Conservation (phyloP, 2,113 vertebrate species). For the Corythoichthys haematopterus region DNA sequence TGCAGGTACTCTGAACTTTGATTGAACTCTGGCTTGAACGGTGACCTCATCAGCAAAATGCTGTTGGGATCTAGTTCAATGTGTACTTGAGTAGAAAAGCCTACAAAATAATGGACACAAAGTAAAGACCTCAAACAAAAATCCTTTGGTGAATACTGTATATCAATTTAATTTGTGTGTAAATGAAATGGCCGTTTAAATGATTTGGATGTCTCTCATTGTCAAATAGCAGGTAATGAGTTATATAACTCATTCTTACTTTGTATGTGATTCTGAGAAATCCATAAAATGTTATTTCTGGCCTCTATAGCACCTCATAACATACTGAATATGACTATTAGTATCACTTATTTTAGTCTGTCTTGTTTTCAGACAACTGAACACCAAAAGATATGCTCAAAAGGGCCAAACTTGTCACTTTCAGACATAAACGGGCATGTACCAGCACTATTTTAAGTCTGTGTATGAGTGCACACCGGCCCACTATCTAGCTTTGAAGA, state of each 20-base stretch:
- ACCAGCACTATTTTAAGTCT: constrained; percentile 53
- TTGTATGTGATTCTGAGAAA: no score
- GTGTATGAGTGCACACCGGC: constrained; percentile 25
- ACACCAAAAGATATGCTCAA: constrained; percentile 40
- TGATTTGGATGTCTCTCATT: no score
- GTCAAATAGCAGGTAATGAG: no score
- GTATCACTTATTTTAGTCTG: constrained; percentile 12
- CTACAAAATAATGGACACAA: no score
- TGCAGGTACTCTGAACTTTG: constrained; percentile 50
- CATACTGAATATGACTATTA: not conserved
- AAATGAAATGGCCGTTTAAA: no score
- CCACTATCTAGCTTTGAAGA: constrained; percentile 59
- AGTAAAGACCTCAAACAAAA: no score
- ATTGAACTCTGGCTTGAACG: constrained; percentile 31
- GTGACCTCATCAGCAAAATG: constrained; percentile 4
- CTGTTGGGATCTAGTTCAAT: not conserved
- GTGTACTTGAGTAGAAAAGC: not conserved
- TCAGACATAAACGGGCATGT: constrained; percentile 51
- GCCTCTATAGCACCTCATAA: no score
- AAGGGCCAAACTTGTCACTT: constrained; percentile 34
- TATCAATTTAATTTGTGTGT: no score
- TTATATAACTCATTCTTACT: no score
- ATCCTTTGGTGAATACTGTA: no score
- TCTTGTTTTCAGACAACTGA: constrained; percentile 21
- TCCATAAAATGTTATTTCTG: no score